A percentile compares a stretch with the other conserved stretches of the same genome.
These are phyloP conservation scores for Emmelina monodactyla DNA, from an alignment of 2,888 invertebrate genomes.

Conservation along the genomic window DNA sequence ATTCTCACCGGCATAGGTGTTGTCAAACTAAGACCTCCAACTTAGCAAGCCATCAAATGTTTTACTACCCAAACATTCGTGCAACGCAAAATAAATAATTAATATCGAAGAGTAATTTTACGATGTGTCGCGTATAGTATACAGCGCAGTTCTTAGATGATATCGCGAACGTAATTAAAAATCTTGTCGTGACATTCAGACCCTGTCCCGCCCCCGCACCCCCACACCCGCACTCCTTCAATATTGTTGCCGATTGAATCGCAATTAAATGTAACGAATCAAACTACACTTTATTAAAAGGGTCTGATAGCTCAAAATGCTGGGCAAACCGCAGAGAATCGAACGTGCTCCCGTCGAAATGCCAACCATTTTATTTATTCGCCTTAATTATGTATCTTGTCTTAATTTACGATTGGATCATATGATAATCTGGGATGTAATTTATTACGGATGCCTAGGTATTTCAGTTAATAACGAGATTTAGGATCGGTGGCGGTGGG, in stretches of 20 bases:
- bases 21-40: background rate
- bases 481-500: conserved; percentile 54
- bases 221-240: conserved; percentile 53
- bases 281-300: conserved; percentile 63
- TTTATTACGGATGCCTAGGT: conserved; percentile 63
- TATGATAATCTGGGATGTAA: conserved; percentile 63
- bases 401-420: conserved; percentile 68
- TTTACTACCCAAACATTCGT: background rate
- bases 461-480: conserved; percentile 61
- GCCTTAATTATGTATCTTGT: conserved; percentile 68
- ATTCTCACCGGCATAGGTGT: no score
- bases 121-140: conserved; percentile 48
- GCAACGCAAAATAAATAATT: conserved; percentile 29
- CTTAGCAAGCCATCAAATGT: background rate
- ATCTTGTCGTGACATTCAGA: conserved; percentile 67
- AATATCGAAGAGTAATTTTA: conserved; percentile 57
- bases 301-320: conserved; percentile 60
- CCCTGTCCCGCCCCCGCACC: conserved; percentile 54
- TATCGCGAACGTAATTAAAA: conserved; percentile 65
- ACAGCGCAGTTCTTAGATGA: conserved; percentile 56
- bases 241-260: conserved; percentile 65
- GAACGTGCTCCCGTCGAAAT: conserved; percentile 65
- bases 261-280: conserved; percentile 61
- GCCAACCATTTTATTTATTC: conserved; percentile 67
- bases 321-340: conserved; percentile 45